Conservation (phyloP, 2,888 invertebrate genomes). For the Cremastinae sp. region DNA sequence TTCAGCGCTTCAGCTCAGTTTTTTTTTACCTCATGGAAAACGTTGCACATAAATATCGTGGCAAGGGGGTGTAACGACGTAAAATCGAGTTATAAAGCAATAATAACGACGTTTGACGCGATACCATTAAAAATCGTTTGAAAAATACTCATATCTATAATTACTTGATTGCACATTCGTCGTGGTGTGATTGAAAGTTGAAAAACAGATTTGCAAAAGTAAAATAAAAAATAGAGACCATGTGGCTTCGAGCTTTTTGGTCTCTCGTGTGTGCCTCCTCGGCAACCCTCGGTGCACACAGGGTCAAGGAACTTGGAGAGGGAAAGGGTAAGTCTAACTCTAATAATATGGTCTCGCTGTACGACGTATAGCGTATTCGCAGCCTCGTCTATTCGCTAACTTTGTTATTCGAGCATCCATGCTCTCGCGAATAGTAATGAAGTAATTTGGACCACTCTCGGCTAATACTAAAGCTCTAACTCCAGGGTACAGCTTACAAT, state of each 20-base stretch:
- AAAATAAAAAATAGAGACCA: conserved; percentile 57
- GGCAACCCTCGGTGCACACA: conserved; percentile 73
- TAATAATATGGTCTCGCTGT: conserved; percentile 29
- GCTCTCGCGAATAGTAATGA: conserved; percentile 33
- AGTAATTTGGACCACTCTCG: conserved; percentile 42
- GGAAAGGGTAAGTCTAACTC: conserved; percentile 74
- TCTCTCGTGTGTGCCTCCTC: conserved; percentile 75
- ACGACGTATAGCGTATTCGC: conserved; percentile 17
- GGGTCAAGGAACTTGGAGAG: conserved; percentile 76
- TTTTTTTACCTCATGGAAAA: neutral
- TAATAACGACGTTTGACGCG: neutral
- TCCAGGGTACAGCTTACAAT: conserved; percentile 40
- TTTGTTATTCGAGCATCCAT: conserved; percentile 46
- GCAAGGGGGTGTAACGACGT: neutral
- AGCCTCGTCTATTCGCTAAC: conserved; percentile 30
- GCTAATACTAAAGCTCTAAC: neutral
- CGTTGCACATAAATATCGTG: conserved; percentile 7
- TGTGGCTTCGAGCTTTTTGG: conserved; percentile 75
- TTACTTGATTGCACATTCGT: neutral
- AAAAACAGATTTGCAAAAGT: conserved; percentile 7
- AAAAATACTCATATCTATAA: neutral
- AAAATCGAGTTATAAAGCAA: conserved; percentile 12
- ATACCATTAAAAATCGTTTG: conserved; percentile 8
- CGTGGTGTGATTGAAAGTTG: too few species aligned
- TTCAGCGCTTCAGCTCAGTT: conserved; percentile 5